Percentiles rank a stretch among this genome's conserved stretches.
phyloP scores from a whole-genome alignment of 2,797 vertebrate species.

The Danio kyathit region DNA sequence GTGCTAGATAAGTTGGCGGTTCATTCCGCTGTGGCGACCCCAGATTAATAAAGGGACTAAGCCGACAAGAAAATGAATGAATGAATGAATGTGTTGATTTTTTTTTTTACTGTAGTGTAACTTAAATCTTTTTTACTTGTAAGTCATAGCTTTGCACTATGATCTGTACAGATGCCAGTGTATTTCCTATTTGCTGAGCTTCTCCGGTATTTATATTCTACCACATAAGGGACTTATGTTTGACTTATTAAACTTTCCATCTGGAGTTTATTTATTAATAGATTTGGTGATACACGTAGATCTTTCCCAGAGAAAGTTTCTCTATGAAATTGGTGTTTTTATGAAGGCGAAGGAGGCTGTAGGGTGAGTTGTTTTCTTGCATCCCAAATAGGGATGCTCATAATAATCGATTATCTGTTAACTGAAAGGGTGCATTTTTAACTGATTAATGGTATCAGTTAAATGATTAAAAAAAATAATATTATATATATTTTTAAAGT shows the following conservation, averaged over 20 bases:
- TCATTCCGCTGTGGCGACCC: no score
- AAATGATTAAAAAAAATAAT: no score
- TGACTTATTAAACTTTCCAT: neutral
- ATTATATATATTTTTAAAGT: no score
- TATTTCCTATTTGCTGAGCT: neutral
- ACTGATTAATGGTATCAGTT: no score
- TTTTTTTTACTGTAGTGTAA: neutral
- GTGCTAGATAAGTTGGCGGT: no score
- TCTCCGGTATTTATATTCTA: neutral
- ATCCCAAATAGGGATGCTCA: neutral
- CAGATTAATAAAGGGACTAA: no score
- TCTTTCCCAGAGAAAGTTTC: neutral
- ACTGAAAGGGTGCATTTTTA: no score
- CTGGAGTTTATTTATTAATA: neutral
- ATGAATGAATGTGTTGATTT: no score
- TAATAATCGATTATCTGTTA: no score
- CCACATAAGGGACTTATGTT: neutral
- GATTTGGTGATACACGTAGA: neutral
- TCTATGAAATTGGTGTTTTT: neutral
- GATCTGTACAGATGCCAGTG: neutral
- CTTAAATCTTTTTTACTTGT: neutral
- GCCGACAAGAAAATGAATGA: no score
- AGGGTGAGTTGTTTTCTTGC: neutral
- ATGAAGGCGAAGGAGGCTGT: neutral
- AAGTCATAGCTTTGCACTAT: neutral